Conservation (phyloP, 2,113 vertebrate species). For the Xiphophorus hellerii region DNA sequence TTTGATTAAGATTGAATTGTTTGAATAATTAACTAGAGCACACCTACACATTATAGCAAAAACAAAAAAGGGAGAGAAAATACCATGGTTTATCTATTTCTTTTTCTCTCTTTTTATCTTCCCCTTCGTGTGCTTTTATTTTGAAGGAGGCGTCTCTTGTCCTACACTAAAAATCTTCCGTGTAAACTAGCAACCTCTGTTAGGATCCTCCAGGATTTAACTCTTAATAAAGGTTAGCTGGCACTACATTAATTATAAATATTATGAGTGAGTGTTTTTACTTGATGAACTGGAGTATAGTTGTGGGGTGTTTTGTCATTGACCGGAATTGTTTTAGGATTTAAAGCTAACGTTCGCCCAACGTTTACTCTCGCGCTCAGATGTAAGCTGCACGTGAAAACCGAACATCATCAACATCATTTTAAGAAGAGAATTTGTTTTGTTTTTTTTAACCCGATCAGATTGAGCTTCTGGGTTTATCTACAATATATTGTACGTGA, state of each 20-base stretch:
- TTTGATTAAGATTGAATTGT: not conserved
- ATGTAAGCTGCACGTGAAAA: conserved; percentile 44
- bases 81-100: too few relatives aligned
- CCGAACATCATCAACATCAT: not conserved
- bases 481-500: not conserved
- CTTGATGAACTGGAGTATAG: rapidly evolving
- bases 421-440: not conserved
- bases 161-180: conserved; percentile 56
- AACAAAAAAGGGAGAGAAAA: too few relatives aligned
- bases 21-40: not conserved
- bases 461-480: not conserved
- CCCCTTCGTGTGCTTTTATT: conserved; percentile 43
- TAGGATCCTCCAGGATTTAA: conserved; percentile 7
- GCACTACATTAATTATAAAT: not conserved
- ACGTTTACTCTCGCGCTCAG: not conserved
- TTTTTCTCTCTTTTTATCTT: too few relatives aligned
- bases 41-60: too few relatives aligned
- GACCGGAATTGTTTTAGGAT: not conserved
- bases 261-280: not conserved
- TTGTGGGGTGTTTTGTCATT: not conserved
- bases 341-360: not conserved
- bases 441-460: not conserved
- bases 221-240: conserved; percentile 41
- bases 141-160: conserved; percentile 34
- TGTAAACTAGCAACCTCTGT: not conserved